A percentile compares a stretch with the other conserved stretches of the same genome.
phyloP scores from a whole-genome alignment of 2,888 invertebrate species.

The Drosophila hawaiiensis region DNA sequence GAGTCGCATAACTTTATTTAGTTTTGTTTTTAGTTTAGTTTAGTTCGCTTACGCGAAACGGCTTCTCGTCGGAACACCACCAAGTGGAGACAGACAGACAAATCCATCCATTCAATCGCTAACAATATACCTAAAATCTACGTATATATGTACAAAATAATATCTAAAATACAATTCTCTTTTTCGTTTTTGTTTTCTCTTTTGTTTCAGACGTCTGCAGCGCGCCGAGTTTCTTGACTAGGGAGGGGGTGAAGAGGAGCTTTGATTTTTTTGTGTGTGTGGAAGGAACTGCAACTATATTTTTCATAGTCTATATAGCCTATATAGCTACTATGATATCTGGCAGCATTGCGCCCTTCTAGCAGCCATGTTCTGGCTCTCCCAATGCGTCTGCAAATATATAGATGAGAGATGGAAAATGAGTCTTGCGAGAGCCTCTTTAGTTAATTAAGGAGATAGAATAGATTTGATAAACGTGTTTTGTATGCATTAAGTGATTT shows the following conservation, averaged over 20 bases:
- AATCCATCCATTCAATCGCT: slow-evolving; percentile 28
- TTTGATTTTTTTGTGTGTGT: slow-evolving; percentile 48
- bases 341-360: slow-evolving; percentile 81
- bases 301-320: slow-evolving; percentile 35
- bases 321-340: slow-evolving; percentile 75
- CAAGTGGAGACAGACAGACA: slow-evolving; percentile 38
- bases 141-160: slow-evolving; percentile 60
- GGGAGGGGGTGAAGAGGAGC: slow-evolving; percentile 36
- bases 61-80: slow-evolving; percentile 24
- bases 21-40: slow-evolving; percentile 8
- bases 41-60: slow-evolving; percentile 36
- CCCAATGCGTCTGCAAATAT: slow-evolving; percentile 80
- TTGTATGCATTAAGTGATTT: slow-evolving; percentile 19
- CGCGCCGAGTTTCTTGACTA: slow-evolving; percentile 62
- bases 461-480: slow-evolving; percentile 17
- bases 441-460: slow-evolving; percentile 13
- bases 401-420: slow-evolving; percentile 71
- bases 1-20: slow-evolving; percentile 42
- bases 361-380: slow-evolving; percentile 69
- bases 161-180: slow-evolving; percentile 72
- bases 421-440: slow-evolving; percentile 57
- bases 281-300: slow-evolving; percentile 61
- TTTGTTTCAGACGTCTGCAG: slow-evolving; percentile 53
- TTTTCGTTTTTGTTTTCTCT: slow-evolving; percentile 5
- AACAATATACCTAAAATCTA: slow-evolving; percentile 51